Evolutionary conservation across 2,797 vertebrate species (phyloP).

Genomic region (Rhabdomys pumilio): DNA sequence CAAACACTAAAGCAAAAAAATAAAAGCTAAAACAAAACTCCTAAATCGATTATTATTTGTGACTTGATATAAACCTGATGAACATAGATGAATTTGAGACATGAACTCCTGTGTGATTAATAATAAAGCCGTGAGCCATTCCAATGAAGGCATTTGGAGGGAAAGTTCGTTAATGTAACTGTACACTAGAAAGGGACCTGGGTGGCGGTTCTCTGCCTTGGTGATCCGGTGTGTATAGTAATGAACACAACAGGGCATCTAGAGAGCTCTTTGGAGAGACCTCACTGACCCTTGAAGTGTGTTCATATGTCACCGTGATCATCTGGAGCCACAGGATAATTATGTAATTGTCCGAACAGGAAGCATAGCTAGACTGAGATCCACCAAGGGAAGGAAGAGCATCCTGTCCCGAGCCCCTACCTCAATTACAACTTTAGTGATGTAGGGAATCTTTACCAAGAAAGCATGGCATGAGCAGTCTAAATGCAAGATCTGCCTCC

Average conservation of each 20-base stretch:
- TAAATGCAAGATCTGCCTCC: not conserved
- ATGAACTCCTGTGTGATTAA: not conserved
- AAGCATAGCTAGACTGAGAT: constrained; percentile 13
- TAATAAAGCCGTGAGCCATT: not conserved
- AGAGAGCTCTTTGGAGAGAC: constrained; percentile 7
- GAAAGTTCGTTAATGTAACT: not conserved
- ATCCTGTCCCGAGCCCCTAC: constrained; percentile 25
- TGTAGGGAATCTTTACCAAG: not conserved
- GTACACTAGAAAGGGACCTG: not conserved
- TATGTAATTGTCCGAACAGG: constrained; percentile 49
- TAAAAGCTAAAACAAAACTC: not conserved
- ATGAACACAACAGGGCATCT: not conserved
- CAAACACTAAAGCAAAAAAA: not conserved
- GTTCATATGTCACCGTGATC: not conserved
- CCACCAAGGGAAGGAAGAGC: not conserved
- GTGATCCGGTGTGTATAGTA: not conserved
- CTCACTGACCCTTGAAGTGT: not conserved
- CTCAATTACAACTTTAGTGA: not conserved
- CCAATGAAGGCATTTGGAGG: not conserved
- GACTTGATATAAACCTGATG: not conserved
- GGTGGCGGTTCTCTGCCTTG: not conserved
- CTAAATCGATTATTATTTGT: not conserved
- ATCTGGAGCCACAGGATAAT: constrained; percentile 70
- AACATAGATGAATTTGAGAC: not conserved
- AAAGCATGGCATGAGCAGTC: not conserved